Conservation (phyloP, 1,140 invertebrate genomes). For the Berghia stephanieae region DNA sequence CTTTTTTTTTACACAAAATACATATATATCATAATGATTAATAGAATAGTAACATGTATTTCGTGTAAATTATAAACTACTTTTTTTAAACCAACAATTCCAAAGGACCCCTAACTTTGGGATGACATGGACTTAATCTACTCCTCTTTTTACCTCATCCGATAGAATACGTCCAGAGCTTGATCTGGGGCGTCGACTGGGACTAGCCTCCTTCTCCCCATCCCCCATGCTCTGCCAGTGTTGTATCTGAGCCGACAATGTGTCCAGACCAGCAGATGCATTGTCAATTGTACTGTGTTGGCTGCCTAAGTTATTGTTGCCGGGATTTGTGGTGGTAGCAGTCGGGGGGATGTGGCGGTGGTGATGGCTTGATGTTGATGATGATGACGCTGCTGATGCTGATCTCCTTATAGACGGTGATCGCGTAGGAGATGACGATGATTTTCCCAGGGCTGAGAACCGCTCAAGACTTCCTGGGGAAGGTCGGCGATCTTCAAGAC, state of each 20-base stretch:
- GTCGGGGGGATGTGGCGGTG: neutral
- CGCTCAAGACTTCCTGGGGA: no score
- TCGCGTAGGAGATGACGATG: neutral
- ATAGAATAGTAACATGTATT: no score
- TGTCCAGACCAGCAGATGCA: neutral
- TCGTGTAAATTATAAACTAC: no score
- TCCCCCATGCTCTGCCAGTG: conserved; percentile 27
- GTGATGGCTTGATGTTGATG: neutral
- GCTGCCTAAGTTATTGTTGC: neutral
- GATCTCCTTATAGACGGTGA: neutral
- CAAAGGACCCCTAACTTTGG: no score
- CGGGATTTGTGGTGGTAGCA: neutral
- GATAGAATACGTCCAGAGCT: conserved; percentile 57
- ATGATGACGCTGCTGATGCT: neutral
- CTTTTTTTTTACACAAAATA: no score
- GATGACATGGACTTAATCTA: conserved; percentile 9
- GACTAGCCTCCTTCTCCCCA: conserved; percentile 27
- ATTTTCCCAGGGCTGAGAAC: no score
- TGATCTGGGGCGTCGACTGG: conserved; percentile 48
- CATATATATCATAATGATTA: no score
- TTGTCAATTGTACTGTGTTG: neutral
- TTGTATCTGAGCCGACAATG: conserved; percentile 27
- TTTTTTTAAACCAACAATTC: no score
- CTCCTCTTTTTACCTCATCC: conserved; percentile 51
- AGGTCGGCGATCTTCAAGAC: no score